Evolutionary conservation across 2,797 vertebrate species (phyloP), one percentile per base, ranked within the genome.

Genomic region (Hemibagrus guttatus): DNA sequence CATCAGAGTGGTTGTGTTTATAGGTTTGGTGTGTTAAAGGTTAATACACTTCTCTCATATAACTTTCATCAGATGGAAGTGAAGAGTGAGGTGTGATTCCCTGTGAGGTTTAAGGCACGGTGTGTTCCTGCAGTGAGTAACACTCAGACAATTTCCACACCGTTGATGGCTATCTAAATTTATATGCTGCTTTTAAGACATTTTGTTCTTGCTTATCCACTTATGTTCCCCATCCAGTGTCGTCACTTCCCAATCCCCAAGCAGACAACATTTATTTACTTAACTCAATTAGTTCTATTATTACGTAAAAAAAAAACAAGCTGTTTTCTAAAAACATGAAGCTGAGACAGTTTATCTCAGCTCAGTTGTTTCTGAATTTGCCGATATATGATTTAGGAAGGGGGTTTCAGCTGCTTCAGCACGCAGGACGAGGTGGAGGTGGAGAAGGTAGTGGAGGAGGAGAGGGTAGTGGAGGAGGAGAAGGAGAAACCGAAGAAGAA

Each of bases 171-270:
- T 72, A 72, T 87, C 81, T 86, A 28, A 64, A 68, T 74, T 74
- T 6, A 56, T 82, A 56, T 82, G 74, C 75, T 66, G 26, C n/a
- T 11, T 64, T 26, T 54, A 19, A 42, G 39, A 49, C 66, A 8
- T 68, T 42, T 76, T 84, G 71, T 87, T 88, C 78, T 80, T 39
- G 69, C 35, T 79, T 86, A 61, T 31, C 9, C n/a, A 81, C 42
- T 61, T 42, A 35, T 3, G 61, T 88, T 71, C 46, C 21, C 69
- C 19, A 8, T 54, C 16, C 56, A 56, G 1, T 9, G 13, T 19
- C 54, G 46, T 81, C n/a, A 49, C 46, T 49, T 49, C 46, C 46
- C 46, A 49, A 35, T 81, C 86, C 28, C 31, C 9, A 82, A 52
- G 6, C 31, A 31, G 66, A n/a, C 8, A 35, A 0, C 8, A 69